Conservation (phyloP, 1,140 invertebrate species). For the Phortica variegata region DNA sequence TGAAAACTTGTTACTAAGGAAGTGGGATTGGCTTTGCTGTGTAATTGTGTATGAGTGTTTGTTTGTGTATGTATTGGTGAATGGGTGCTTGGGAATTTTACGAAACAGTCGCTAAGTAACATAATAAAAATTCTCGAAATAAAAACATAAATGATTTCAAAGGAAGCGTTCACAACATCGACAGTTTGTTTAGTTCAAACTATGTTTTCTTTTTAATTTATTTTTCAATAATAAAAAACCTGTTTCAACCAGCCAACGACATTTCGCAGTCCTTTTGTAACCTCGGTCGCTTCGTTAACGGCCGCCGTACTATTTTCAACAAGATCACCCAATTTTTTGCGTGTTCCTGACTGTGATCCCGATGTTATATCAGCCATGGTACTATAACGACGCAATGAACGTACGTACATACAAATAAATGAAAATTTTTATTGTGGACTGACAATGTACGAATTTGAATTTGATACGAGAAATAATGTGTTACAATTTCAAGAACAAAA, state of each 20-base stretch:
- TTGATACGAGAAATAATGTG: too few species aligned
- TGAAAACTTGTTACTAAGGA: neutral
- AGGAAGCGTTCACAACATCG: constrained; percentile 6
- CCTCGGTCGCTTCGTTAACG: constrained; percentile 66
- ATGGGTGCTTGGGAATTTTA: neutral
- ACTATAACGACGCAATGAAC: constrained; percentile 5
- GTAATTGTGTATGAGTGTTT: neutral
- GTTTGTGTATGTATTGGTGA: neutral
- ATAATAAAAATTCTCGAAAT: neutral
- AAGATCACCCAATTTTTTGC: constrained; percentile 67
- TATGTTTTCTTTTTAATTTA: constrained; percentile 4
- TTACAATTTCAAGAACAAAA: too few species aligned
- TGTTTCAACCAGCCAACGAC: constrained; percentile 77
- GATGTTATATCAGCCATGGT: constrained; percentile 67
- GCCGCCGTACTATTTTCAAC: constrained; percentile 62
- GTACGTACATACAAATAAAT: neutral
- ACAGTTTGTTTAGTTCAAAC: constrained; percentile 1
- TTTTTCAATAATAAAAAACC: constrained; percentile 58
- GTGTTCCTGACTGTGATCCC: constrained; percentile 65
- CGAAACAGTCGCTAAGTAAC: neutral
- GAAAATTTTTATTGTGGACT: too few species aligned
- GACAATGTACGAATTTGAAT: too few species aligned
- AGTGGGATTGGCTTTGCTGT: neutral
- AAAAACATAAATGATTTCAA: neutral
- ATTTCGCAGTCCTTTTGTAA: constrained; percentile 67